Base-by-base conservation (phyloP, 2,113 vertebrate species). In the Anser cygnoides region DNA sequence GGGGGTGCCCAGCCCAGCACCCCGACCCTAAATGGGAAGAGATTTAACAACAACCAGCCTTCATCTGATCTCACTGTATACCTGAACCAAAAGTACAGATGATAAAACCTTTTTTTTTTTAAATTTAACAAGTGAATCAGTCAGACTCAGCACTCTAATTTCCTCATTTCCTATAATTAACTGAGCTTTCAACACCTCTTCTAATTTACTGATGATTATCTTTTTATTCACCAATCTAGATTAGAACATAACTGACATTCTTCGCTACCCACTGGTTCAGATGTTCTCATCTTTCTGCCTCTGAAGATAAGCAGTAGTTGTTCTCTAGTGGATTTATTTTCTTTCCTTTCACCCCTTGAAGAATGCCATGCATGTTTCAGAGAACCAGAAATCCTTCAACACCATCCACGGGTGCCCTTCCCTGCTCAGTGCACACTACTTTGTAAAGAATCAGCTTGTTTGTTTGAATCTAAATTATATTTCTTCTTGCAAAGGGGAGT, bases 111-210 rank as follows among this genome's bases (percentile, higher is more conserved):
- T 46, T 39, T 62, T 79, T 83, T 81, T 87, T 63, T 86, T 84
- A 26, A 84, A 80, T 90, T 90, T 76, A 93, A 87, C 76, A 89
- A 83, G 77, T 96, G 95, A 97, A 96, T 96, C 92, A 96, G 90
- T 94, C 95, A 95, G 82, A 79, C 95, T 96, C 96, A 96, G 95
- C 96, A 96, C 94, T 82, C 78, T 94, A 97, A 97, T 95, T 95
- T 97, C 94, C 93, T 96, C 88, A 94, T 96, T 97, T 97, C 93
- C 88, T 96, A 93, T 96, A 97, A 98, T 97, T 97, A 97, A 97
- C 95, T 81, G 81, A 95, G 94, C 95, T 97, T 96, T 95, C 93
- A 97, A 95, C 93, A 96, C 83, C 84, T 92, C 68, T 95, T 86
- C 74, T 93, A 95, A 94, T 97, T 94, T 73, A 83, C 85, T 96